Evolutionary conservation across 2,888 invertebrate species (phyloP), one percentile per base, ranked within the genome.

Genomic region (Oscheius sp.): DNA sequence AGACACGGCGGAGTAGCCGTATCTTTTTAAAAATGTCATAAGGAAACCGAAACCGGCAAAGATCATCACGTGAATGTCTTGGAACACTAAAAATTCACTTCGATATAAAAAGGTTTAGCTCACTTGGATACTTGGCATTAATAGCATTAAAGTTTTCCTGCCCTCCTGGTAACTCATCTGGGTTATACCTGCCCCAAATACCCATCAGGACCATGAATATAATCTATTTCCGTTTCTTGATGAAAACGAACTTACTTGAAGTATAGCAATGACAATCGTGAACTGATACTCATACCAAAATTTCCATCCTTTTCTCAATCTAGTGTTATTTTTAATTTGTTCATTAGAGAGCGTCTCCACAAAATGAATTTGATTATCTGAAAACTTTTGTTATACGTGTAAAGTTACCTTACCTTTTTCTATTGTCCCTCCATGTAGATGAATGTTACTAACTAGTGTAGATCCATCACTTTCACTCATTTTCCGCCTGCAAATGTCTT

Each of bases 21-120:
- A 96, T 45, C 71, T 56, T 36, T 45, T 64, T 62, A 95, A 89
- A 86, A 95, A 96, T 0, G 94, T 94, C 94, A 96, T 95, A 80
- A 96, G 89, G 86, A 93, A 95, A 0, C 94, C 95, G 84, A 96
- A 95, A 73, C 95, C 95, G 80, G 95, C 90, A 89, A 94, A 95
- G 84, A 96, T 93, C 95, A 96, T 95, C 41, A 94, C 93, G 88
- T 95, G 95, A 22, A 94, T 92, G 88, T 94, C 88, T 75, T 87
- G 87, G 76, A 88, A 88, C 81, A 87, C 88, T 87, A 83, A 56
- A 84, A 59, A 24, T 3, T 2, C 2, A 20, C 14, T 44, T 59
- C 79, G 2, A 33, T 22, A 28, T 50, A 14, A 12, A 50, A 6
- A n/a, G 17, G 8, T 4, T 24, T 20, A 20, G 8, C 72, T 64